Base-by-base conservation (phyloP, 2,888 invertebrate genomes). In the Atethmia centrago region DNA sequence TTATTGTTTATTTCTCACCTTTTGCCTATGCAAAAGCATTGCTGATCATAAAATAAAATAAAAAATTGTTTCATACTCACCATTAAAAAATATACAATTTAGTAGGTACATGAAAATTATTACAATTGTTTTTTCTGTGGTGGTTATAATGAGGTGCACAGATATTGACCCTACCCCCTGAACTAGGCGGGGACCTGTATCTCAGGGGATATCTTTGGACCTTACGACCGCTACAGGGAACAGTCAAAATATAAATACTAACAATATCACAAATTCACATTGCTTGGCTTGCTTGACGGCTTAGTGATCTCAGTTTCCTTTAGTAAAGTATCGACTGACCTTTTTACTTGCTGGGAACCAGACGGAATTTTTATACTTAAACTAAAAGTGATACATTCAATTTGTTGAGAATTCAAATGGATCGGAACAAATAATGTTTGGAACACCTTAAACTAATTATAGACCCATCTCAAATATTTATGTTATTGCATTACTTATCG, bases 361-460 rank as follows among this genome's bases (percentile, higher is more conserved):
- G 14, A 51, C 28, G 19, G 40, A 51, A 51, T 28, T 71, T 28
- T 8, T 14, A n/a, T 59, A 40, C 45, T 2, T 19, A 25, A 25
- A 72, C 28, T 36, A n/a, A 45, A 47, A 55, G 16, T 21, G 40
- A 28, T 76, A 55, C 42, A 62, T 77, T 68, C 28, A 67, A 31
- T 66, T 31, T 49, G 49, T 51, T 65, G 9, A 21, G 36, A 56
- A 55, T 78, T 72, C 45, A 72, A 72, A 66, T 31, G n/a, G 42
- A 79, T 67, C 56, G 51, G 25, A 66, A 65, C 42, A 78, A 71
- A 73, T 56, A 62, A 58, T 56, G 51, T 79, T 53, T 58, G 25
- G 51, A 77, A 78, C 71, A 71, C 77, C 73, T 73, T 79, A 73
- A 79, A 61, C 66, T 73, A 62, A 72, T 78, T 73, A 67, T 62